Evolutionary conservation across 2,797 vertebrate genomes (phyloP), one percentile per base, ranked within the genome.

Genomic region (Chaetodon trifasciatus): DNA sequence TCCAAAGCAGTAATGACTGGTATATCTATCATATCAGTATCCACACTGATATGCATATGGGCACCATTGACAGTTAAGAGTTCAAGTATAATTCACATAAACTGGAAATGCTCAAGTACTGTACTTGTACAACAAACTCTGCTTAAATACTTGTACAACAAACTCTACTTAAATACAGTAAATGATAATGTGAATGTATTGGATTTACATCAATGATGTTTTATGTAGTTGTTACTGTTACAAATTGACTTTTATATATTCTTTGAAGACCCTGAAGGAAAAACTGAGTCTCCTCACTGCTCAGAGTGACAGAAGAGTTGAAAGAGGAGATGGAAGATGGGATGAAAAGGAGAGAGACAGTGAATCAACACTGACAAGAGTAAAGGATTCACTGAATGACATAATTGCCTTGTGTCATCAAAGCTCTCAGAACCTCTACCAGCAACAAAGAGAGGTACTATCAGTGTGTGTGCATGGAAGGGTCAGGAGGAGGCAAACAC

Each of bases 381-480:
- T 97, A 35, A 96, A 97, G 86, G 89, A 93, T 56, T 95, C 94
- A 12, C 90, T 97, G 69, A 90, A 93, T 66, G 96, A 97, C 89
- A 96, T 97, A 32, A 96, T 97, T 69, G 91, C 92, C 58, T 93
- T 99, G 82, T 98, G 98, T 93, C 96, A 96, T 81, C 97, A 97
- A 62, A 98, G 96, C 89, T 99, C 97, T 2, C 94, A 96, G 46
- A 96, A 88, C 81, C 95, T 99, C 69, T 93, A 97, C 91, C 97
- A 96, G 89, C 95, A 97, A 40, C 96, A 99, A 64, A 95, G 96
- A 95, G 97, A 99, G 97, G 98, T 98, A 28, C 2, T 28, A 53
- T 6, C 12, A 8, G 21, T 50, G 17, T 66, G 39, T 40, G 35
- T 72, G 57, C 5, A 5, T 4, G 5, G 28, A 44, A 4, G n/a